Conservation (phyloP, 2,113 vertebrate genomes). For the Mustelus asterias region DNA sequence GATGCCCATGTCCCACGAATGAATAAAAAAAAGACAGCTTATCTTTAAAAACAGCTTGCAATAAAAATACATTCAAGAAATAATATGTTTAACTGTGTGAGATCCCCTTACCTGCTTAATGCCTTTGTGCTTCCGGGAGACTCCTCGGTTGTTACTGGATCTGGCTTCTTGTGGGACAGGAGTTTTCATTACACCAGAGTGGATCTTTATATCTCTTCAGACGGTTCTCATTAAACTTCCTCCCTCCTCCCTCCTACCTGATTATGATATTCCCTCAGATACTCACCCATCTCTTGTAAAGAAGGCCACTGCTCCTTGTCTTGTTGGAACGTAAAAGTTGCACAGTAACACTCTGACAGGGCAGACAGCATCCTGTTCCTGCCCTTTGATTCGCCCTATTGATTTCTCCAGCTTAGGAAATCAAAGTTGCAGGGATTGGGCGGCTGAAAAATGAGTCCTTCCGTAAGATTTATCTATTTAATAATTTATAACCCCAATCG, state of each 20-base stretch:
- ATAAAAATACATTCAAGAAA: not conserved
- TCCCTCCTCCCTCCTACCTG: too few species aligned
- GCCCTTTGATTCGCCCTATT: conserved; percentile 25
- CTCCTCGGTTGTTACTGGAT: not conserved
- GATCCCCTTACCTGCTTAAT: not conserved
- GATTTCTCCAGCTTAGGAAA: conserved; percentile 16
- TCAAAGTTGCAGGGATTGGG: not conserved
- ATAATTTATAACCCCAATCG: conserved; percentile 13
- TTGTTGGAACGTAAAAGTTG: not conserved
- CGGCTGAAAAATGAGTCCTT: conserved; percentile 36
- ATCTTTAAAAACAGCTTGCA: not conserved
- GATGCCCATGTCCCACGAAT: too few species aligned
- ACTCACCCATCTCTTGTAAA: not conserved
- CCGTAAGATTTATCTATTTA: conserved; percentile 37
- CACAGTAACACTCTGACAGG: not conserved
- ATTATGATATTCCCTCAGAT: not conserved
- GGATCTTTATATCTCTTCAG: not conserved
- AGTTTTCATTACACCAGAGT: not conserved
- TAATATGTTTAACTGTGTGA: not conserved
- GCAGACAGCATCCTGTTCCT: conserved; percentile 13
- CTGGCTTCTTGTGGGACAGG: not conserved
- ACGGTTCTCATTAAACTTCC: not conserved
- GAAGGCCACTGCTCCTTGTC: not conserved
- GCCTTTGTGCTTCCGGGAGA: not conserved
- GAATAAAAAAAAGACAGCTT: not conserved